Percentiles rank a stretch among this genome's conserved stretches.
phyloP scores from a whole-genome alignment of 2,113 vertebrate species.

The Gallinago undulata region DNA sequence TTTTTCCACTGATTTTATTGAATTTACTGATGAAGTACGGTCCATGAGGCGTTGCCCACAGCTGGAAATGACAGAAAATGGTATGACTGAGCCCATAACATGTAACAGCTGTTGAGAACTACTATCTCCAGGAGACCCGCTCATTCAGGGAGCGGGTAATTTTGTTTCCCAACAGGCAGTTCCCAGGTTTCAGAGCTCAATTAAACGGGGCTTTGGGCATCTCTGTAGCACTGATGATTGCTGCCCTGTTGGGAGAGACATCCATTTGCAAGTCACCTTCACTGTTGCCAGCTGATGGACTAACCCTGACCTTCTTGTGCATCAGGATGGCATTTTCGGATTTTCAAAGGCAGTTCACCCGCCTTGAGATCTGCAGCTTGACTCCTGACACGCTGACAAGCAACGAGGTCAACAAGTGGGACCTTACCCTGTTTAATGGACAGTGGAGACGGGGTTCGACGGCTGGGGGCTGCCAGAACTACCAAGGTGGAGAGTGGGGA shows the following conservation, averaged over 20 bases:
- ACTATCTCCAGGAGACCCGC: neutral
- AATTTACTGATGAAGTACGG: neutral
- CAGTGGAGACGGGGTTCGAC: constrained; percentile 81
- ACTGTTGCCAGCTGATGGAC: neutral
- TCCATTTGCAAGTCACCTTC: neutral
- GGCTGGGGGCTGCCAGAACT: constrained; percentile 79
- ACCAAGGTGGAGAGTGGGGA: constrained; percentile 63
- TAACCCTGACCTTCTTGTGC: neutral
- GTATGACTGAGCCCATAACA: neutral
- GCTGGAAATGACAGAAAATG: neutral
- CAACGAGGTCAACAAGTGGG: constrained; percentile 75
- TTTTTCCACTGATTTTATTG: neutral
- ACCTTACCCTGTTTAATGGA: constrained; percentile 76
- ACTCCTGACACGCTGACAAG: constrained; percentile 79
- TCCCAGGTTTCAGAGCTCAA: neutral
- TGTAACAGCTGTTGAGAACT: neutral
- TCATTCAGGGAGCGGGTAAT: neutral
- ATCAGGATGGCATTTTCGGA: constrained; percentile 87
- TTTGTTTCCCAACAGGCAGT: neutral
- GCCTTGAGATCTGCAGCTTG: constrained; percentile 87
- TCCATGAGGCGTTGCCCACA: neutral
- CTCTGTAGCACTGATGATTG: neutral
- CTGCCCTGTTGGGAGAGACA: neutral
- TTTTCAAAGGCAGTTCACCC: constrained; percentile 82
- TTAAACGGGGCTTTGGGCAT: neutral